Base-by-base conservation (phyloP, 2,888 invertebrate genomes). In the Odiellus spinosus region DNA sequence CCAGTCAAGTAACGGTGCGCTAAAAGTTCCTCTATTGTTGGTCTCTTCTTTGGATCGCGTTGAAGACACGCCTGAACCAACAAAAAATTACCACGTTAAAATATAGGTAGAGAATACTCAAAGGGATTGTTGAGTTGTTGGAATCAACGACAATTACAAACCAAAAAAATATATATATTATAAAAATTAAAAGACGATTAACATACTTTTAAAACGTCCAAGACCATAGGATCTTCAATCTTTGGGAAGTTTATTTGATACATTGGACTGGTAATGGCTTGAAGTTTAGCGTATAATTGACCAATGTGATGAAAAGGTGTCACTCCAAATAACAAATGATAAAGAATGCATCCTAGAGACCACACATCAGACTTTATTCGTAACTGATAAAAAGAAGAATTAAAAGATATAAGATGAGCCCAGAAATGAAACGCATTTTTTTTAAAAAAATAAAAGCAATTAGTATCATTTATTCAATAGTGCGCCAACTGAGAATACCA, bases 281-380 rank as follows among this genome's bases (percentile, higher is more conserved):
- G 73, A 45, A 85, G 71, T 68, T 88, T 88, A 35, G 75, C 75
- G 63, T 77, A 73, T 52, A 76, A 73, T 55, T 78, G 73, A 35
- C 71, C 71, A 54, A 88, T 76, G 64, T 87, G 80, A 36, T 83
- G 80, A 67, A 93, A 96, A 1, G 96, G 96, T 2, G 91, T 87
- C 58, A 74, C 74, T 1, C 84, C 82, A 65, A 90, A 95, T 36
- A 90, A 76, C 67, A 96, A 72, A 64, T 84, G 78, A 70, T 93
- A 96, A 52, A 96, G 72, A 61, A 96, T 96, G 64, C 93, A 95
- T 18, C 96, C 96, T 55, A 96, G 71, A 0, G 93, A 91, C 96
- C 96, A 96, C 44, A 96, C 87, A 67, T 96, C 95, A 39, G 91
- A 85, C 61, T 85, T 88, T 55, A 78, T 82, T 53, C 82, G 82